Percentiles rank a stretch among this genome's conserved stretches.
Evolutionary conservation across 2,113 vertebrate genomes (phyloP).

Genomic region (Plestiodon gilberti): DNA sequence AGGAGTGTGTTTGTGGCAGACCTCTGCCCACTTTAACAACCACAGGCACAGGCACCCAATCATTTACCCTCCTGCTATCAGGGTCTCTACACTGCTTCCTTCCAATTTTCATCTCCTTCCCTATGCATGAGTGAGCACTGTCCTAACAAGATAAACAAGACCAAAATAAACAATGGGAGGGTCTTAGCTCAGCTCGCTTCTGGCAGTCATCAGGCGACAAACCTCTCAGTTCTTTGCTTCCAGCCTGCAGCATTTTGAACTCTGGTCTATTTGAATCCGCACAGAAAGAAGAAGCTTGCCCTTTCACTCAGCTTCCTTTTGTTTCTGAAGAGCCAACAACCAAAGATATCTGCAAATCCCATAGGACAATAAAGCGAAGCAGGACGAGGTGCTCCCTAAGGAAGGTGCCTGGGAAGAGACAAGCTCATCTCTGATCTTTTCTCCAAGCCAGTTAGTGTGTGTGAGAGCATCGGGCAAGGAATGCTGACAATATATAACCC

Average conservation of each 20-base stretch:
- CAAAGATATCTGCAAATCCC: neutral
- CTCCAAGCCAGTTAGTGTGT: neutral
- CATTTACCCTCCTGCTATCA: neutral
- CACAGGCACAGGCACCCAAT: neutral
- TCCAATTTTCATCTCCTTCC: neutral
- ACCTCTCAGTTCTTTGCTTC: neutral
- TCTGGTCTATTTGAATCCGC: neutral
- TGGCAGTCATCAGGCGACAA: neutral
- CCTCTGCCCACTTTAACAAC: neutral
- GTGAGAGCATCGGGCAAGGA: neutral
- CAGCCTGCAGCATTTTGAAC: neutral
- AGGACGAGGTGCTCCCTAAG: neutral
- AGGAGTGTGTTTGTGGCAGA: neutral
- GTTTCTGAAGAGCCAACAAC: slow-evolving; percentile 9
- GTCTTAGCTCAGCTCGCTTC: slow-evolving; percentile 5
- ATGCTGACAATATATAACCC: neutral
- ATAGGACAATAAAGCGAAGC: neutral
- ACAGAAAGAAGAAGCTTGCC: neutral
- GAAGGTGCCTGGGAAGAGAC: neutral
- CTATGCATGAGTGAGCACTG: slow-evolving; percentile 3
- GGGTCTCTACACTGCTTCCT: neutral
- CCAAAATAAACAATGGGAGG: slow-evolving; percentile 29
- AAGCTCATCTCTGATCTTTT: neutral
- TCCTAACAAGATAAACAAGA: slow-evolving; percentile 17
- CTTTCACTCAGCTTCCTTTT: neutral